Evolutionary conservation across 2,888 invertebrate species (phyloP).

Genomic region (Diploptera punctata): DNA sequence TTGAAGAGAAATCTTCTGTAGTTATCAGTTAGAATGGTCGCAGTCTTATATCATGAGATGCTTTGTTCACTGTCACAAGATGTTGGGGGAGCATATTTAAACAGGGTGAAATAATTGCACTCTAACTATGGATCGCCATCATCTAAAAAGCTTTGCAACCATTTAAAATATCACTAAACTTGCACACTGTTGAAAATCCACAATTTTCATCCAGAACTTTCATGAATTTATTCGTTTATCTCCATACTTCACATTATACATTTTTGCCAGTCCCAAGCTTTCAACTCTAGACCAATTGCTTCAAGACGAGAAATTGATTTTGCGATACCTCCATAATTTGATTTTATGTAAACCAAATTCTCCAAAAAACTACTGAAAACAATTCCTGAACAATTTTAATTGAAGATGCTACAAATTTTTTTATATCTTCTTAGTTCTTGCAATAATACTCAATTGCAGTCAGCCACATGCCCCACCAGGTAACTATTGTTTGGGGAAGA

Average conservation of each 20-base stretch:
- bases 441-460: too few relatives aligned
- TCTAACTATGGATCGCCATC: neutral
- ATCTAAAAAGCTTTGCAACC: neutral
- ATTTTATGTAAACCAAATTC: neutral
- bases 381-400: too few relatives aligned
- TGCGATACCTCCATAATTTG: constrained; percentile 13
- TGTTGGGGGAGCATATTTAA: constrained; percentile 43
- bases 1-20: constrained; percentile 3
- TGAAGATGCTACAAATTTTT: constrained; percentile 14
- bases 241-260: neutral
- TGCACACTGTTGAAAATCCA: neutral
- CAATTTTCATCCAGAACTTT: neutral
- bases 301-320: constrained; percentile 3
- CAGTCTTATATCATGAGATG: constrained; percentile 15
- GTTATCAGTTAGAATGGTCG: constrained; percentile 21
- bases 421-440: constrained; percentile 33
- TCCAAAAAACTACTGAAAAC: neutral
- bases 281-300: neutral
- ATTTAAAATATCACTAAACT: constrained; percentile 5
- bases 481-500: constrained; percentile 49
- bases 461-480: constrained; percentile 50
- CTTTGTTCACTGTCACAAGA: constrained; percentile 24
- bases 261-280: neutral
- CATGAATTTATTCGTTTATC: neutral
- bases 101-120: constrained; percentile 2